These are phyloP conservation scores for Melanotaenia trifasciata DNA, from an alignment of 2,797 vertebrate species.

Conservation along the genomic window DNA sequence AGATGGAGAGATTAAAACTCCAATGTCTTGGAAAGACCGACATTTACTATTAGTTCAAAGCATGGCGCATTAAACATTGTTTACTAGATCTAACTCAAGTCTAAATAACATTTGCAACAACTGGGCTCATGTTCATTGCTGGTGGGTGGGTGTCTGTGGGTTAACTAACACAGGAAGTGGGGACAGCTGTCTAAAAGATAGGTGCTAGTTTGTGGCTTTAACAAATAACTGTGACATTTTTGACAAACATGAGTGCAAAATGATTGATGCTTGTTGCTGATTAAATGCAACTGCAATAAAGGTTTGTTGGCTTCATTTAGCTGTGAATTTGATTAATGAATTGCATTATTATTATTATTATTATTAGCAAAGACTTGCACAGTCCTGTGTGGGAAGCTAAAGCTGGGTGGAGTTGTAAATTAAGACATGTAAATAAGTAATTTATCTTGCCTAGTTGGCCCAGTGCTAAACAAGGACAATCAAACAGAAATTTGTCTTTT, in stretches of 20 bases:
- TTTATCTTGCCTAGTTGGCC: slow-evolving; percentile 7
- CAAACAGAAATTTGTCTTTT: slow-evolving; percentile 17
- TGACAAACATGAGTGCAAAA: slow-evolving; percentile 27
- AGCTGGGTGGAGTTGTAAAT: slow-evolving; percentile 23
- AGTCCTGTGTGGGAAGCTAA: slow-evolving; percentile 26
- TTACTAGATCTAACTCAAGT: slow-evolving; percentile 5
- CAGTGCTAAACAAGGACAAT: slow-evolving; percentile 3
- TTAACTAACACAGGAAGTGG: slow-evolving; percentile 80
- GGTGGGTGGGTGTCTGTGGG: slow-evolving; percentile 59
- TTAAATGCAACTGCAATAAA: slow-evolving; percentile 23
- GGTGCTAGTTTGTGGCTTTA: slow-evolving; percentile 69
- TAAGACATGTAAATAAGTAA: not conserved
- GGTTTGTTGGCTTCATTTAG: slow-evolving; percentile 18
- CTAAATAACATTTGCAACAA: slow-evolving; percentile 17
- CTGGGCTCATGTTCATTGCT: slow-evolving; percentile 32
- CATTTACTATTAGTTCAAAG: not conserved
- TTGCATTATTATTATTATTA: slow-evolving; percentile 15
- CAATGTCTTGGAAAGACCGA: not conserved
- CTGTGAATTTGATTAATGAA: slow-evolving; percentile 26
- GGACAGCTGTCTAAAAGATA: slow-evolving; percentile 72
- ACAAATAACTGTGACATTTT: slow-evolving; percentile 71
- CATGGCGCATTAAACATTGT: slow-evolving; percentile 2
- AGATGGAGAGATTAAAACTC: slow-evolving; percentile 8
- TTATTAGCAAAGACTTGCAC: slow-evolving; percentile 16
- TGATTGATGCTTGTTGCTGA: slow-evolving; percentile 26